Evolutionary conservation across 2,888 invertebrate genomes (phyloP).

Genomic region (Acanthacorydalis orientalis): DNA sequence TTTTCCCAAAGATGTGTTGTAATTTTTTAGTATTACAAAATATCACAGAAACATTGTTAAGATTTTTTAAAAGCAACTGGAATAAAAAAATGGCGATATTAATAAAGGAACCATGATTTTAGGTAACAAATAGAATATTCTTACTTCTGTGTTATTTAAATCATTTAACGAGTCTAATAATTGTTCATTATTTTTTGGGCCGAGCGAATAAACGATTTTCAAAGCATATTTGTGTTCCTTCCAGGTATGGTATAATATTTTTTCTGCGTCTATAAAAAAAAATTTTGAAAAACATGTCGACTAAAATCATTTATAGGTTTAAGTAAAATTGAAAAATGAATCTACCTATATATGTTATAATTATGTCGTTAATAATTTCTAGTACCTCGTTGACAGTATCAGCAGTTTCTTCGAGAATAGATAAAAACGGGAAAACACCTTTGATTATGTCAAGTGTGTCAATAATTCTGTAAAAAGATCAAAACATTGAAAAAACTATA

Average conservation of each 20-base stretch:
- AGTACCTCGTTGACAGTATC: not conserved
- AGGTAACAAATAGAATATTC: not conserved
- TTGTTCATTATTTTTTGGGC: slow-evolving; percentile 21
- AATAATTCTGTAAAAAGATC: not conserved
- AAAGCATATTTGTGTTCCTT: slow-evolving; percentile 25
- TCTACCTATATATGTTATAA: slow-evolving; percentile 1
- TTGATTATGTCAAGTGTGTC: slow-evolving; percentile 3
- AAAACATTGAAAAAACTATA: no score
- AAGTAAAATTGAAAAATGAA: not conserved
- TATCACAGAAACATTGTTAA: slow-evolving; percentile 25
- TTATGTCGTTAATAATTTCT: slow-evolving; percentile 3
- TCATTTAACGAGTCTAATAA: slow-evolving; percentile 29
- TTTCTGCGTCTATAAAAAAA: slow-evolving; percentile 18
- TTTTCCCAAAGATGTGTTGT: slow-evolving; percentile 23
- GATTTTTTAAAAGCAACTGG: slow-evolving; percentile 28
- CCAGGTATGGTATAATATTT: slow-evolving; percentile 27
- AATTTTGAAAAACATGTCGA: not conserved
- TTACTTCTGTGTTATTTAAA: slow-evolving; percentile 29
- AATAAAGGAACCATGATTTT: not conserved
- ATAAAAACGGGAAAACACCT: slow-evolving; percentile 11
- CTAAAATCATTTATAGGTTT: not conserved
- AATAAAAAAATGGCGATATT: not conserved
- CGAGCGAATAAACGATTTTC: slow-evolving; percentile 20
- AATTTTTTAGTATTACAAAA: slow-evolving; percentile 26
- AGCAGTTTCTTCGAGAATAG: not conserved